A percentile compares a stretch with the other conserved stretches of the same genome.
Evolutionary conservation across 2,797 vertebrate genomes (phyloP).

Genomic region (Nasua narica): DNA sequence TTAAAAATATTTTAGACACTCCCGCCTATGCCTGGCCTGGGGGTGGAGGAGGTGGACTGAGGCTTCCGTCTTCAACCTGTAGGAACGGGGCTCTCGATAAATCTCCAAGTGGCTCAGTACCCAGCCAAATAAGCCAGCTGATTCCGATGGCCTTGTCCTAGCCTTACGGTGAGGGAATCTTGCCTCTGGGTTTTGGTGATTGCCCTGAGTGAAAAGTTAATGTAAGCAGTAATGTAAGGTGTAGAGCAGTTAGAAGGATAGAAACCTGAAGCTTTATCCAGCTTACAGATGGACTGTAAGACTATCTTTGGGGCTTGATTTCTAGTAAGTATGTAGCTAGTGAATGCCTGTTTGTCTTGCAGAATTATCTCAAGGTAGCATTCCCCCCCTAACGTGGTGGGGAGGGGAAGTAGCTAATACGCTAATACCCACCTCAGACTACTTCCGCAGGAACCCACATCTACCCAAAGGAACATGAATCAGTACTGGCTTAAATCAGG

Average conservation of each 20-base stretch:
- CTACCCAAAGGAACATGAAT: neutral
- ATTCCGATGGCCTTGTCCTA: neutral
- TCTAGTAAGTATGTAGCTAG: neutral
- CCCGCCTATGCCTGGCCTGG: no score
- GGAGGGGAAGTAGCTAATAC: no score
- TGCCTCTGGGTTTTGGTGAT: neutral
- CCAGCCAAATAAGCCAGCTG: no score
- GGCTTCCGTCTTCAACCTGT: neutral
- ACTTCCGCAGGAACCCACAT: fast-evolving
- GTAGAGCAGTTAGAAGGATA: neutral
- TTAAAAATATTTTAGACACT: neutral
- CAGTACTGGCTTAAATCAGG: neutral
- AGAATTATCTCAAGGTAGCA: neutral
- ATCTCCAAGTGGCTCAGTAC: no score
- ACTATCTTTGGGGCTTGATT: neutral
- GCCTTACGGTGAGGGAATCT: neutral
- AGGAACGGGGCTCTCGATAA: neutral
- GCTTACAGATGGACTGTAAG: neutral
- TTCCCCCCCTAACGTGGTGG: neutral
- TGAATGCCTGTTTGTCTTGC: neutral
- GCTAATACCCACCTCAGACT: neutral
- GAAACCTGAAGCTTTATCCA: neutral
- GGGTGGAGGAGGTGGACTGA: fast-evolving
- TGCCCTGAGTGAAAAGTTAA: neutral
- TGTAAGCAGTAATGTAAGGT: neutral